Evolutionary conservation across 2,888 invertebrate species (phyloP), one percentile per base, ranked within the genome.

Genomic region (Syritta pipiens): DNA sequence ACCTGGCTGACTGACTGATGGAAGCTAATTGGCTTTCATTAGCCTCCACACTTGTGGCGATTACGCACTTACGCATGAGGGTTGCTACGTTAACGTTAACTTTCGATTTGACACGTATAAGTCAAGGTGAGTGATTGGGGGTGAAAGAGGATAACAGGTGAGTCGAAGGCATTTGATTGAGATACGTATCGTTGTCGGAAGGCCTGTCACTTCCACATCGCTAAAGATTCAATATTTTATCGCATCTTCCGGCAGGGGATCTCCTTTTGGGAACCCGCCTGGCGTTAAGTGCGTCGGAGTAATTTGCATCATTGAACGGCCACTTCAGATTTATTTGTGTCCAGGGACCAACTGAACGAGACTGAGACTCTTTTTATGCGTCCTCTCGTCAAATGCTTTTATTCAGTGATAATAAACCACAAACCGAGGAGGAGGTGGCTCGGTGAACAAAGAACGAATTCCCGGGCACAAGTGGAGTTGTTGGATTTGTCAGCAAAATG

Each of bases 1-100:
- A n/a, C n/a, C n/a, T n/a, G n/a, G n/a, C n/a, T n/a, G n/a, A n/a
- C 74, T 68, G 55, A 30, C 74, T 74, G 74, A 79, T 67, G 74
- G 60, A 74, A 79, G 74, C 74, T 79, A 74, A 79, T 79, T 79
- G 79, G 79, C 74, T 79, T 79, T 79, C 79, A 79, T 79, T 79
- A 79, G 74, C 55, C 68, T 74, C 74, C 79, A 79, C 79, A 74
- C 79, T 79, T 79, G 74, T 67, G 77, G 77, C 65, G 68, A 55
- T 65, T 59, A 79, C 74, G 74, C 67, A 79, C 72, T 60, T 67
- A 74, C 67, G 67, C 74, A 74, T 46, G 40, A 62, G 67, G 57
- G 55, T 68, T 62, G 74, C 67, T 74, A 51, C 55, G 79, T 79
- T 79, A 79, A 51, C 55, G 79, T 79, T 79, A 79, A 79, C 79